Evolutionary conservation across 2,888 invertebrate species (phyloP).

Genomic region (Hydriomena furcata): DNA sequence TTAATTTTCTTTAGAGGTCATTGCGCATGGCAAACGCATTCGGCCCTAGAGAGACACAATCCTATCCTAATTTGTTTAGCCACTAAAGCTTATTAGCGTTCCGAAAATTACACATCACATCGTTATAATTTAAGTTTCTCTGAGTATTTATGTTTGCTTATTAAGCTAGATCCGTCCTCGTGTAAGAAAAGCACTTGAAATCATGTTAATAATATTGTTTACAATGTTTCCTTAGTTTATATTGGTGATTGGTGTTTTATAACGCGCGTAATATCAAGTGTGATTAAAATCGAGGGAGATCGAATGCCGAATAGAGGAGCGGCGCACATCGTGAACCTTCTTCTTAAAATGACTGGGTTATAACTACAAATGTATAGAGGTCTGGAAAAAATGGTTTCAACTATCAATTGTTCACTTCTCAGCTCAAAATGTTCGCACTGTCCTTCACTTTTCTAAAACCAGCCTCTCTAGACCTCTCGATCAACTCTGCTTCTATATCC

Average conservation of each 20-base stretch:
- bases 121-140: constrained; percentile 36
- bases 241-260: too few species aligned
- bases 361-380: constrained; percentile 1
- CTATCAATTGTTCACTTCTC: constrained; percentile 4
- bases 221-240: constrained; percentile 2
- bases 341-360: neutral
- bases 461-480: constrained; percentile 5
- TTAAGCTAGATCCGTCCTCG: constrained; percentile 56
- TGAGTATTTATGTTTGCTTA: constrained; percentile 67
- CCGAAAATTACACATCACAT: constrained; percentile 61
- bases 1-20: constrained; percentile 11
- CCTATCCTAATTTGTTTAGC: constrained; percentile 72
- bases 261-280: constrained; percentile 17
- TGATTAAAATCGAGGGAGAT: constrained; percentile 15
- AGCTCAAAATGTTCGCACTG: constrained; percentile 6
- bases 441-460: constrained; percentile 3
- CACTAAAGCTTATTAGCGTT: constrained; percentile 77
- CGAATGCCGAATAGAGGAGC: constrained; percentile 1
- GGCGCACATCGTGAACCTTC: constrained; percentile 4
- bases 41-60: constrained; percentile 57
- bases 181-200: constrained; percentile 28
- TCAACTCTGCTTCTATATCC: neutral
- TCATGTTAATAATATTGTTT: neutral
- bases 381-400: constrained; percentile 16
- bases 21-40: constrained; percentile 37